Evolutionary conservation across 2,888 invertebrate species (phyloP), one percentile per base, ranked within the genome.

Genomic region (Thelaira solivaga): DNA sequence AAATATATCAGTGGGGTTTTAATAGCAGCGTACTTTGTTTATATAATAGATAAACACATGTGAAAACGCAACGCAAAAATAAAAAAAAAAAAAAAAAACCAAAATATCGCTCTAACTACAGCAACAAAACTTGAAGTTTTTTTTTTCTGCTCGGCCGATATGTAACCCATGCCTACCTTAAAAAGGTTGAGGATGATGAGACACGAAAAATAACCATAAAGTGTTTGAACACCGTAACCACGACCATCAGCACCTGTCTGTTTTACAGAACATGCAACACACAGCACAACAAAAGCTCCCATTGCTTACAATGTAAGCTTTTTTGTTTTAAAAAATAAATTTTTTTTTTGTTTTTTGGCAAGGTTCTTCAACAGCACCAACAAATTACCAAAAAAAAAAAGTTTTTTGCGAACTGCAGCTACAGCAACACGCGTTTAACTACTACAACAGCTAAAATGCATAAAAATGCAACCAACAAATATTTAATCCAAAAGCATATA

Each of bases 21-120:
- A 73, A 80, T 69, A 64, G 74, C 71, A 55, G 53, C 59, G 36
- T 57, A 67, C 62, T 57, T 55, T 74, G 55, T 71, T 72, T 77
- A 72, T 61, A 75, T 51, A 73, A 80, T 80, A 80, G 75, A 80
- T 80, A 77, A 77, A 78, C 69, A 76, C 74, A 80, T 81, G 69
- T 71, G 80, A 81, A 73, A 80, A 81, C 77, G 81, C 80, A 77
- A 62, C 39, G 57, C 11, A 51, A 78, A 41, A 55, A 45, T 31
- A 51, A 47, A 59, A 79, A 67, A 73, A 64, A 51, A 59, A 13
- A 39, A 26, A 53, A 26, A 73, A 22, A 2, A n/a, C n/a, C n/a
- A n/a, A n/a, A n/a, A n/a, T n/a, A n/a, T 47, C 5, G 16, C 77
- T 71, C 57, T 69, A 74, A 65, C 47, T 53, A 43, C 65, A 43